Percentiles rank a stretch among this genome's conserved stretches.
These are phyloP conservation scores for Polyergus mexicanus DNA, from an alignment of 1,140 invertebrate genomes.

Conservation along the genomic window DNA sequence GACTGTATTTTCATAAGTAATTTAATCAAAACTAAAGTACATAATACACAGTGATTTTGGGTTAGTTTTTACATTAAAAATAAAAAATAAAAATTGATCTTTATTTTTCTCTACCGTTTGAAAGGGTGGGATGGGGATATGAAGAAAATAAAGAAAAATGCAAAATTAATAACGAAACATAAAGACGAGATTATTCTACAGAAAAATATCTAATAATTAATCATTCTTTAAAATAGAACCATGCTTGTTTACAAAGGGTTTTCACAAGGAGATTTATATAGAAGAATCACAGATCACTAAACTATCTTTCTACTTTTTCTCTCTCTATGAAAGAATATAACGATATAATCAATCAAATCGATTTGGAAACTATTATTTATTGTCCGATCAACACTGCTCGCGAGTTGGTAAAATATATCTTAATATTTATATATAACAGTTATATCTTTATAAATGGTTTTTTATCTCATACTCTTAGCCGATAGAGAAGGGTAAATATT, in stretches of 20 bases:
- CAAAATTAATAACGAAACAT: constrained; percentile 26
- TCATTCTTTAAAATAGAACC: constrained; percentile 23
- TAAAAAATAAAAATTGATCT: not conserved
- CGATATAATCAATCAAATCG: constrained; percentile 5
- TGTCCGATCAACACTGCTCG: not conserved
- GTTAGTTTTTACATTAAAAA: not conserved
- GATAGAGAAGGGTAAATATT: not conserved
- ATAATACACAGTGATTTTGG: not conserved
- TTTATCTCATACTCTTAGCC: not conserved
- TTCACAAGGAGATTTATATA: constrained; percentile 19
- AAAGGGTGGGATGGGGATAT: not conserved
- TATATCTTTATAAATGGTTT: constrained; percentile 9
- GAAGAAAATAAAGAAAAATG: constrained; percentile 25
- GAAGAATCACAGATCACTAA: constrained; percentile 47
- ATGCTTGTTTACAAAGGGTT: constrained; percentile 8
- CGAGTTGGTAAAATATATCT: not conserved
- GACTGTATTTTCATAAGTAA: constrained; percentile 22
- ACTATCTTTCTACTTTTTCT: constrained; percentile 38
- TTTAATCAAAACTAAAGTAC: constrained; percentile 21
- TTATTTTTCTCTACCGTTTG: constrained; percentile 16
- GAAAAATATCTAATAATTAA: constrained; percentile 28
- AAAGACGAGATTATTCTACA: constrained; percentile 40
- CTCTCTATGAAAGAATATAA: constrained; percentile 5
- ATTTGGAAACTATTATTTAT: constrained; percentile 38
- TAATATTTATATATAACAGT: not conserved